Percentiles rank a stretch among this genome's conserved stretches.
Conservation (phyloP, 2,797 vertebrate genomes). For the Enteromius anoplus region DNA sequence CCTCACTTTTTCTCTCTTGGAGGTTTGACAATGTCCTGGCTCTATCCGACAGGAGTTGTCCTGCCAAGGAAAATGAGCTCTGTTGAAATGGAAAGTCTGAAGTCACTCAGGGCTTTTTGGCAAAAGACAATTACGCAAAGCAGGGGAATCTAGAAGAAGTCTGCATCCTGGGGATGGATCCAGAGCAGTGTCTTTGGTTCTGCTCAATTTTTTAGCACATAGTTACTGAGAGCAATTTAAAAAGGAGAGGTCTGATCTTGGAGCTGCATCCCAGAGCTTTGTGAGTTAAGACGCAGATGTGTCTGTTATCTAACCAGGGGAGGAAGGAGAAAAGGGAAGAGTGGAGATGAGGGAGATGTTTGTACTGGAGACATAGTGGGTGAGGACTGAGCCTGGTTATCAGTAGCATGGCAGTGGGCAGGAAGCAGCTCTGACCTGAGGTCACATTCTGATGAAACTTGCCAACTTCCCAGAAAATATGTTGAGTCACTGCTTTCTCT, state of each 20-base stretch:
- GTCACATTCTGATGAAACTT: constrained; percentile 53
- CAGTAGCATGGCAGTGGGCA: constrained; percentile 46
- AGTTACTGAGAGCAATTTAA: constrained; percentile 22
- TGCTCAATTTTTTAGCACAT: constrained; percentile 31
- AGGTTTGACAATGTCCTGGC: constrained; percentile 62
- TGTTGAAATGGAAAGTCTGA: constrained; percentile 67
- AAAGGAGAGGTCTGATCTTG: constrained; percentile 20
- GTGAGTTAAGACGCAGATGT: constrained; percentile 41
- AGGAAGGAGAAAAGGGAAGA: constrained; percentile 45
- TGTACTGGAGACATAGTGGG: constrained; percentile 41
- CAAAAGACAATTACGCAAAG: constrained; percentile 60
- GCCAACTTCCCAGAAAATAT: constrained; percentile 34
- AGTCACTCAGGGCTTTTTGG: constrained; percentile 62
- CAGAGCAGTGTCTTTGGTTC: constrained; percentile 36
- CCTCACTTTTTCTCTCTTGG: constrained; percentile 41
- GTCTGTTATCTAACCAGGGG: constrained; percentile 51
- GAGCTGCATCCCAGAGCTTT: constrained; percentile 19
- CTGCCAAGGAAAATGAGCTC: constrained; percentile 64
- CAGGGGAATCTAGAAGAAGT: constrained; percentile 59
- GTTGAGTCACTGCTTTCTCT: constrained; percentile 48
- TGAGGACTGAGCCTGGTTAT: constrained; percentile 45
- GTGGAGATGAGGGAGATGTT: constrained; percentile 44
- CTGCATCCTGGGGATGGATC: constrained; percentile 53
- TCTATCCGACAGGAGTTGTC: constrained; percentile 54
- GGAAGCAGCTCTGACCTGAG: constrained; percentile 50